Evolutionary conservation across 2,113 vertebrate genomes (phyloP).

Genomic region (Ciconia maguari): DNA sequence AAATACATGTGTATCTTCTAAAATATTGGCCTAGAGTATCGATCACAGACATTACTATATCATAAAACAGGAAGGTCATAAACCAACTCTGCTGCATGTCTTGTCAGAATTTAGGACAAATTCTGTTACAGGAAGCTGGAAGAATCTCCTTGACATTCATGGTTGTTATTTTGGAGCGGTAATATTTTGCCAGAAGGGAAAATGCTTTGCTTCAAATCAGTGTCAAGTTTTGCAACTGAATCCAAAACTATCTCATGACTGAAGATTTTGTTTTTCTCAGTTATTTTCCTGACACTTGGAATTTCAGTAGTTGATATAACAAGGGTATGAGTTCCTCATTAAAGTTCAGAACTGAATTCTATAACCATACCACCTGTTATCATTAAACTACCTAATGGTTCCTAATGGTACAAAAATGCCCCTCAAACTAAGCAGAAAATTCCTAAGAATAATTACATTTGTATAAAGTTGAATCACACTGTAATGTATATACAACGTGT

Average conservation of each 20-base stretch:
- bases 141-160: neutral
- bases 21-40: neutral
- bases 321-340: neutral
- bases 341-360: neutral
- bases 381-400: neutral
- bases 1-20: neutral
- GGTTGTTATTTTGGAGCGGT: neutral
- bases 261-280: neutral
- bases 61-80: neutral
- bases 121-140: neutral
- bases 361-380: neutral
- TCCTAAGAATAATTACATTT: neutral
- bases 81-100: neutral
- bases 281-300: neutral
- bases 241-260: neutral
- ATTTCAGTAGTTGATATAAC: neutral
- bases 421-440: neutral
- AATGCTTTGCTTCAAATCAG: neutral
- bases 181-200: constrained; percentile 30
- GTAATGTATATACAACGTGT: neutral
- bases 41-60: neutral
- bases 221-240: neutral
- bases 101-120: neutral
- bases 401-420: neutral
- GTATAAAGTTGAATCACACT: neutral